A percentile compares a stretch with the other conserved stretches of the same genome.
Conservation (phyloP, 2,797 vertebrate species). For the Tamandua tetradactyla region DNA sequence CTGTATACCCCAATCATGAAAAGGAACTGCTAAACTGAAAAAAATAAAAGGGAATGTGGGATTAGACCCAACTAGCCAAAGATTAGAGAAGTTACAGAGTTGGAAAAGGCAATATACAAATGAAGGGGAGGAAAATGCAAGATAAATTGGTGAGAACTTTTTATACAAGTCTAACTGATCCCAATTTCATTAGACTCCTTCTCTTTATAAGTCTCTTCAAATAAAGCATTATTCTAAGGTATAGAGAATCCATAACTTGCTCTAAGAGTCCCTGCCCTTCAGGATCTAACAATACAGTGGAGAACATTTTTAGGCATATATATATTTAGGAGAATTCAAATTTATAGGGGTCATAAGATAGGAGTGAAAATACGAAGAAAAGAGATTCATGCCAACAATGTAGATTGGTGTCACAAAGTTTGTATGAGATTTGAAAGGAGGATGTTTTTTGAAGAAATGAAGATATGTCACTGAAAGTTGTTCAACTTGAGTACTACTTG, state of each 20-base stretch:
- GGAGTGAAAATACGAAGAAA: neutral
- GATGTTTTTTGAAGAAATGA: neutral
- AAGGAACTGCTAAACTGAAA: neutral
- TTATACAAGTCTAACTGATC: neutral
- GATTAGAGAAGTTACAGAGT: neutral
- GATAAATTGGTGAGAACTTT: neutral
- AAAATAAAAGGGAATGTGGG: neutral
- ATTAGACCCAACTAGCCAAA: neutral
- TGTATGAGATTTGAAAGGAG: neutral
- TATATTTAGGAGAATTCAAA: conserved; percentile 2
- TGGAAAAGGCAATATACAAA: neutral
- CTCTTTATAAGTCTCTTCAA: neutral
- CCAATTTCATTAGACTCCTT: neutral
- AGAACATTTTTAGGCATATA: neutral
- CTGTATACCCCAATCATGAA: neutral
- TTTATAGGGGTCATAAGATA: conserved; percentile 24
- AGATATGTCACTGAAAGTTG: neutral
- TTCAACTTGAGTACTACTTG: neutral
- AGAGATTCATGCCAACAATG: neutral
- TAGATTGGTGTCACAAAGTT: neutral
- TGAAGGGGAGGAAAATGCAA: neutral
- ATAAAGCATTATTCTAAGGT: neutral
- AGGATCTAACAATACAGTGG: neutral
- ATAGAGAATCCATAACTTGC: neutral
- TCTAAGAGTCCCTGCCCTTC: neutral